Percentiles rank a stretch among this genome's conserved stretches.
phyloP scores from a whole-genome alignment of 2,797 vertebrate genomes.

The Melanotaenia maccullochi region DNA sequence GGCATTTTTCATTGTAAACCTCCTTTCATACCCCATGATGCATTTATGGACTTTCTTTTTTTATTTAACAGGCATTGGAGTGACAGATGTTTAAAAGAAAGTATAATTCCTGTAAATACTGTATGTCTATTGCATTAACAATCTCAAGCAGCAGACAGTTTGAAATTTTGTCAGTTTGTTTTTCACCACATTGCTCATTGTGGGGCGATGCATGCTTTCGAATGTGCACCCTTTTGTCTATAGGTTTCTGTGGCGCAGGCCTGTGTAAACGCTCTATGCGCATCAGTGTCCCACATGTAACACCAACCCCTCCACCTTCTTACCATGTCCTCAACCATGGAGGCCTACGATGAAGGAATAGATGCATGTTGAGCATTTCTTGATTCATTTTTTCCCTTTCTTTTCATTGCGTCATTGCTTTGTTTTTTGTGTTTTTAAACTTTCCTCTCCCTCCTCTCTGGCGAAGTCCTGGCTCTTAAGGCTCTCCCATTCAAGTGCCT shows the following conservation, averaged over 20 bases:
- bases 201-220: conserved; percentile 79
- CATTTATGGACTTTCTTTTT: conserved; percentile 57
- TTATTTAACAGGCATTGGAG: conserved; percentile 73
- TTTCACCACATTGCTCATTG: conserved; percentile 58
- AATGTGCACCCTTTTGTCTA: conserved; percentile 76
- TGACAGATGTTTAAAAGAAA: conserved; percentile 60
- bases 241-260: conserved; percentile 70
- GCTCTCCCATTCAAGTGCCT: conserved; percentile 82
- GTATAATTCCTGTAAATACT: conserved; percentile 78
- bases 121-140: conserved; percentile 69
- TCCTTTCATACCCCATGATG: conserved; percentile 41
- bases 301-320: conserved; percentile 6
- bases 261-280: conserved; percentile 73
- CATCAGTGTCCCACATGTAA: conserved; percentile 67
- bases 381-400: conserved; percentile 16
- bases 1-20: conserved; percentile 52
- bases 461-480: conserved; percentile 67
- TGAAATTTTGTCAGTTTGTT: conserved; percentile 28
- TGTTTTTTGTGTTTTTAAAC: conserved; percentile 37
- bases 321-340: conserved; percentile 17
- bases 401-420: conserved; percentile 38
- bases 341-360: conserved; percentile 63
- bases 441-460: conserved; percentile 42
- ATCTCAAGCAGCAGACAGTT: conserved; percentile 65
- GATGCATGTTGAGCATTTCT: conserved; percentile 50